These are phyloP conservation scores for Eurosta solidaginis DNA, from an alignment of 1,140 invertebrate genomes.

Conservation along the genomic window DNA sequence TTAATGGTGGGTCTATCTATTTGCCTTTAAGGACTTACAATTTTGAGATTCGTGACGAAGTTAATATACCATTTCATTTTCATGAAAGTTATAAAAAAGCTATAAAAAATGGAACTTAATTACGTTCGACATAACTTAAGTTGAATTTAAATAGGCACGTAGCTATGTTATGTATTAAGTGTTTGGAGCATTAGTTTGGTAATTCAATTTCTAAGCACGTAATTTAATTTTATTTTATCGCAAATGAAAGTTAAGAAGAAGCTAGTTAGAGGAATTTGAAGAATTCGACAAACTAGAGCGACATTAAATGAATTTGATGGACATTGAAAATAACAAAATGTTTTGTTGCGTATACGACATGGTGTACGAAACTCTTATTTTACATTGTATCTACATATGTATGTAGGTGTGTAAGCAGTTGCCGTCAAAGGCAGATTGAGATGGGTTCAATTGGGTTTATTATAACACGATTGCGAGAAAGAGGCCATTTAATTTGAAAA, in stretches of 20 bases:
- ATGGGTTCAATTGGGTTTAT: too few species aligned
- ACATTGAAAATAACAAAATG: neutral
- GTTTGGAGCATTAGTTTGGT: neutral
- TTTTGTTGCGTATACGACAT: constrained; percentile 7
- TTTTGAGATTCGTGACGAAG: too few species aligned
- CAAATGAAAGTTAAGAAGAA: neutral
- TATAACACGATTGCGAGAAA: too few species aligned
- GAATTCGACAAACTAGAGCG: neutral
- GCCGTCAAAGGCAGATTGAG: too few species aligned
- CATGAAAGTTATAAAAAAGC: neutral
- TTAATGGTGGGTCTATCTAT: too few species aligned
- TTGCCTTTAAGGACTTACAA: too few species aligned
- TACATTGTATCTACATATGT: too few species aligned
- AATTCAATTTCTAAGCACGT: constrained; percentile 10
- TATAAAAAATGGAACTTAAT: constrained; percentile 6
- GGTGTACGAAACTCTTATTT: too few species aligned
- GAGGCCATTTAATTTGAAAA: too few species aligned
- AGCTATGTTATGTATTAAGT: neutral
- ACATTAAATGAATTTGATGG: neutral
- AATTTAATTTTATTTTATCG: neutral
- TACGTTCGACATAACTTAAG: constrained; percentile 10
- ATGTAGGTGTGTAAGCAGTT: too few species aligned
- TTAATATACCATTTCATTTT: too few species aligned
- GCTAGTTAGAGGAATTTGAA: neutral
- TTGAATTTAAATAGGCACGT: constrained; percentile 18